These are phyloP conservation scores for Muscicapa adusta DNA, from an alignment of 2,113 vertebrate genomes.

Conservation along the genomic window DNA sequence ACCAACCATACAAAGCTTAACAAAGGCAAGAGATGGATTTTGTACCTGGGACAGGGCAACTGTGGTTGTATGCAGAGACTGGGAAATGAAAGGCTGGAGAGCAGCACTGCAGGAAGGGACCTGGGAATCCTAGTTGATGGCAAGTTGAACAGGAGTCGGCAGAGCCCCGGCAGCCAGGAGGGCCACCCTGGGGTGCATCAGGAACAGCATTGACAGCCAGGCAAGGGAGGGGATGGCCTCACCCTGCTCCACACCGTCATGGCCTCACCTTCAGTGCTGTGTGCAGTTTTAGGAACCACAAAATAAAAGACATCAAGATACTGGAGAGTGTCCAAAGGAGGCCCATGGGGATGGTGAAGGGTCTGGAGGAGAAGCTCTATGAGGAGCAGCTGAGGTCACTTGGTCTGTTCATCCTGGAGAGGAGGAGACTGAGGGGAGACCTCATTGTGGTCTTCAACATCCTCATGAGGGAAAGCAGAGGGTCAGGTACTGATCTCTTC, in stretches of 20 bases:
- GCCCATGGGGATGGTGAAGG: neutral
- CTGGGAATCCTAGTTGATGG: rapidly evolving
- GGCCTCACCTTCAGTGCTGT: no score
- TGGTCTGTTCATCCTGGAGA: neutral
- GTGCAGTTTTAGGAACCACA: neutral
- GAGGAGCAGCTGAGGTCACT: neutral
- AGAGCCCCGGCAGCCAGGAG: neutral
- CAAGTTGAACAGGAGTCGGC: rapidly evolving
- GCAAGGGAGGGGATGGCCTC: neutral
- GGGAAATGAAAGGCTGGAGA: neutral
- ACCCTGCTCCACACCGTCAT: no score
- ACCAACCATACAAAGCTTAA: neutral
- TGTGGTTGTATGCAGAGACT: neutral
- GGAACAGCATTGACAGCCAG: rapidly evolving
- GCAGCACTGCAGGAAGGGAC: neutral
- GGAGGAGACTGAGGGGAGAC: neutral
- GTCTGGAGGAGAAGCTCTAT: neutral
- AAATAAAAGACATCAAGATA: neutral
- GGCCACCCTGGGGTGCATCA: neutral
- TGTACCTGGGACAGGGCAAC: neutral
- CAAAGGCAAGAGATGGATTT: neutral
- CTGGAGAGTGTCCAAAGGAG: neutral
- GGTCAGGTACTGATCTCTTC: neutral
- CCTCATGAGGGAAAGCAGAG: neutral
- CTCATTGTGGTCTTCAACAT: neutral